These are phyloP conservation scores for Prostheceraeus crozeri DNA, from an alignment of 2,888 invertebrate genomes.

Conservation along the genomic window DNA sequence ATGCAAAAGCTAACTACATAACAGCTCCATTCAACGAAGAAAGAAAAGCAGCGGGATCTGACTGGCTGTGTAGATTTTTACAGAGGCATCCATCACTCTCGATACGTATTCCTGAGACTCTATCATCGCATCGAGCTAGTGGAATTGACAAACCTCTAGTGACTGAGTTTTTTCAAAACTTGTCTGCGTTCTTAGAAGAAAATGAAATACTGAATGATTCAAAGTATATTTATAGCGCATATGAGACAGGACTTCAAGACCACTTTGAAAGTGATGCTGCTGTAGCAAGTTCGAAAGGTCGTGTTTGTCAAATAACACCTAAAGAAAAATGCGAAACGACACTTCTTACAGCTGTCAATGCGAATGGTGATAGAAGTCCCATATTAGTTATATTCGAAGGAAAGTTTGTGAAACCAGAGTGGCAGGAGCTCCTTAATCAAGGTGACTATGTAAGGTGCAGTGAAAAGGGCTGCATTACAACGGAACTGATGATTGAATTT, in stretches of 20 bases:
- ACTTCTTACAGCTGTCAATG: conserved; percentile 10
- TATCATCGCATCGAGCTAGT: conserved; percentile 1
- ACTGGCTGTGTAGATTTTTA: conserved; percentile 1
- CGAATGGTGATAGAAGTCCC: conserved; percentile 1
- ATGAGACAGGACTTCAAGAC: conserved; percentile 5
- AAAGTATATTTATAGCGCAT: neutral
- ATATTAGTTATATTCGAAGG: neutral
- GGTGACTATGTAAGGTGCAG: neutral
- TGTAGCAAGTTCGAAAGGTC: neutral
- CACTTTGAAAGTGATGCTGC: conserved; percentile 1
- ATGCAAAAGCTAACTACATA: conserved; percentile 10
- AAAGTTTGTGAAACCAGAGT: neutral
- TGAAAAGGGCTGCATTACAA: conserved; percentile 2
- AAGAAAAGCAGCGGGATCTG: conserved; percentile 13
- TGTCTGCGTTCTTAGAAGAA: neutral
- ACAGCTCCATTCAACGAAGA: neutral
- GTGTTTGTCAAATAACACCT: conserved; percentile 10
- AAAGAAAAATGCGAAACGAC: conserved; percentile 1
- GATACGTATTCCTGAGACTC: neutral
- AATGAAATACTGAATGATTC: conserved; percentile 7
- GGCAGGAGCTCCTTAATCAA: neutral
- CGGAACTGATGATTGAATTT: conserved; percentile 4
- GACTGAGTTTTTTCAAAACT: conserved; percentile 2
- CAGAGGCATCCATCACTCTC: neutral
- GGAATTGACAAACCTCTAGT: neutral